Base-by-base conservation (phyloP, 2,113 vertebrate genomes). In the Jacana jacana region DNA sequence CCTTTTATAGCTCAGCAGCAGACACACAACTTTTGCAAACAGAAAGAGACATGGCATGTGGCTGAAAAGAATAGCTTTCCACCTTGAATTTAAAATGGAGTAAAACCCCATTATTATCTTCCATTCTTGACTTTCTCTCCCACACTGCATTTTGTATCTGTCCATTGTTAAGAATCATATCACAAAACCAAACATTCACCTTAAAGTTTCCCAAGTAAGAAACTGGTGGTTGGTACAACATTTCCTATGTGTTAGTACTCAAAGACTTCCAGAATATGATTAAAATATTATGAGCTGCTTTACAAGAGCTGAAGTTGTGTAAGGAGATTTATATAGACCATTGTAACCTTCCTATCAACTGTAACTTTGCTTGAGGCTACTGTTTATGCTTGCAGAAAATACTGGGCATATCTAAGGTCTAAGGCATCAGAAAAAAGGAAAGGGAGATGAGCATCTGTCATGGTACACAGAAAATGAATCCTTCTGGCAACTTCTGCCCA, bases 401-500 rank as follows among this genome's bases (percentile, higher is more conserved):
- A 39, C 61, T 91, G 80, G 52, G 75, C 58, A 89, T 91, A 70
- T 40, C 70, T 46, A 66, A 91, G 80, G 87, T 88, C 85, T 82
- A 46, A 89, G 73, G 70, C 88, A 86, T 13, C 44, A 92, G 93
- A 73, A 93, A 94, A 95, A 89, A 93, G 55, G 57, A 88, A 84
- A 92, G 63, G 19, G 30, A 95, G 73, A 87, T 83, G 95, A 93
- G 49, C 81, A 85, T 92, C 86, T 83, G 81, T 81, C 88, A 76
- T 48, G 70, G 88, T 73, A 52, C 72, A 70, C 9, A 66, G 91
- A 84, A 96, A 97, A 95, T 86, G 63, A 97, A 95, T 95, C 93
- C 91, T 97, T 94, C 94, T 96, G 93, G 92, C 83, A 97, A 73
- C 61, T 92, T 63, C 66, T 95, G 90, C 83, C 88, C 83, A 97